Evolutionary conservation across 2,113 vertebrate species (phyloP).

Genomic region (Melanerpes formicivorus): DNA sequence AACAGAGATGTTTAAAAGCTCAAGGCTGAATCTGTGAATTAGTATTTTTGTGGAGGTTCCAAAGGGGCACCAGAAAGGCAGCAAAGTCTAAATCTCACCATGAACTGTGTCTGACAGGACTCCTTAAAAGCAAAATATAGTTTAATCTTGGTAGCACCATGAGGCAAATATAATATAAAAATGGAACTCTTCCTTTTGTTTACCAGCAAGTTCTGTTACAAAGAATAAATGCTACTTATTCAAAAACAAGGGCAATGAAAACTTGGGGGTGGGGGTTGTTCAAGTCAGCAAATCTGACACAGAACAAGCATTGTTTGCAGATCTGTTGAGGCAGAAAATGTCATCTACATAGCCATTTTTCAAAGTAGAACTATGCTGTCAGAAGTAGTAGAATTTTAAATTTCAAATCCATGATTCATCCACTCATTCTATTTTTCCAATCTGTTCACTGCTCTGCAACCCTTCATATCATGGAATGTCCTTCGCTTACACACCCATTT

Average conservation of each 20-base stretch:
- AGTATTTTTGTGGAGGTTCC: background rate
- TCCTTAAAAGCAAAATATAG: background rate
- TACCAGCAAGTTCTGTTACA: background rate
- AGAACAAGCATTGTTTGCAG: background rate
- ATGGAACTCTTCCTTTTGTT: background rate
- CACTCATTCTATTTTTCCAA: background rate
- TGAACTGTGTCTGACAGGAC: background rate
- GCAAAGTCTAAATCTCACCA: background rate
- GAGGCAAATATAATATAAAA: background rate
- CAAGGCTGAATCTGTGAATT: background rate
- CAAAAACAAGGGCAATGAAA: background rate
- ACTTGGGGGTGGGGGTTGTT: background rate
- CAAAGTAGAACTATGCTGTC: background rate
- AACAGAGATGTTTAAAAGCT: background rate
- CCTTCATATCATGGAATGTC: background rate
- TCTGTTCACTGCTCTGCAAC: background rate
- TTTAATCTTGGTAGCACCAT: background rate
- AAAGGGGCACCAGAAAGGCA: background rate
- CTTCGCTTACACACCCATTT: background rate
- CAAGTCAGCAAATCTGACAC: background rate
- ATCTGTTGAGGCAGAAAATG: background rate
- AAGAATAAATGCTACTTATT: background rate
- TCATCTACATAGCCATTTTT: background rate
- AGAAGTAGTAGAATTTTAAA: constrained; percentile 3
- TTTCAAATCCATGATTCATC: constrained; percentile 4